These are phyloP conservation scores for Elysia crispata DNA, from an alignment of 2,888 invertebrate species.

Conservation along the genomic window DNA sequence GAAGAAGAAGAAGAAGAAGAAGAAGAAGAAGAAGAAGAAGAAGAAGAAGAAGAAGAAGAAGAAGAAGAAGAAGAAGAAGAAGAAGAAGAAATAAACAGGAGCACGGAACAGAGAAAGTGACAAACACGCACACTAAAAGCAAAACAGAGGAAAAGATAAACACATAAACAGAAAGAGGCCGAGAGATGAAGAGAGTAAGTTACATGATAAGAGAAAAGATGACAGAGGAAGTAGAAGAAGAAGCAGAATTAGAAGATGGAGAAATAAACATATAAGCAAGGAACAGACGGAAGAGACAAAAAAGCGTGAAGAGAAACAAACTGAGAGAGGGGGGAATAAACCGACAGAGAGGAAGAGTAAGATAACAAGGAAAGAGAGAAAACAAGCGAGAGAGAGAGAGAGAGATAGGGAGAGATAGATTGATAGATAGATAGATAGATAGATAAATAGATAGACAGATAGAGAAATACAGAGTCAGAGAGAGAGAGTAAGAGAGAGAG, in stretches of 20 bases:
- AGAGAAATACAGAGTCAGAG: neutral
- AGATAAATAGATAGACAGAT: too few species aligned
- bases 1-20: neutral
- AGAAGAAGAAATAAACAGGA: too few species aligned
- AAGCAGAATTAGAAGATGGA: neutral
- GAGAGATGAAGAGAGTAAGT: neutral
- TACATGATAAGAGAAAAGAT: neutral
- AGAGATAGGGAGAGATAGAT: too few species aligned
- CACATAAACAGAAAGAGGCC: neutral
- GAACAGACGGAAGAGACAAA: neutral
- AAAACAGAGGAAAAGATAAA: too few species aligned
- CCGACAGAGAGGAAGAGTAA: neutral
- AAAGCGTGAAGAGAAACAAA: neutral
- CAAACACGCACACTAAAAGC: too few species aligned
- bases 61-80: neutral
- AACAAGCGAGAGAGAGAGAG: too few species aligned
- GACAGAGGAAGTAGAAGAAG: neutral
- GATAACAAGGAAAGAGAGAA: neutral
- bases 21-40: neutral
- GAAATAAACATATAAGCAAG: neutral
- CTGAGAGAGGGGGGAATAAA: neutral
- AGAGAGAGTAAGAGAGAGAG: conserved; percentile 1
- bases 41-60: neutral
- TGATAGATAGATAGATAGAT: too few species aligned
- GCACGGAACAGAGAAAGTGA: too few species aligned